Conservation (phyloP, 2,113 vertebrate genomes). For the Neomonachus schauinslandi region DNA sequence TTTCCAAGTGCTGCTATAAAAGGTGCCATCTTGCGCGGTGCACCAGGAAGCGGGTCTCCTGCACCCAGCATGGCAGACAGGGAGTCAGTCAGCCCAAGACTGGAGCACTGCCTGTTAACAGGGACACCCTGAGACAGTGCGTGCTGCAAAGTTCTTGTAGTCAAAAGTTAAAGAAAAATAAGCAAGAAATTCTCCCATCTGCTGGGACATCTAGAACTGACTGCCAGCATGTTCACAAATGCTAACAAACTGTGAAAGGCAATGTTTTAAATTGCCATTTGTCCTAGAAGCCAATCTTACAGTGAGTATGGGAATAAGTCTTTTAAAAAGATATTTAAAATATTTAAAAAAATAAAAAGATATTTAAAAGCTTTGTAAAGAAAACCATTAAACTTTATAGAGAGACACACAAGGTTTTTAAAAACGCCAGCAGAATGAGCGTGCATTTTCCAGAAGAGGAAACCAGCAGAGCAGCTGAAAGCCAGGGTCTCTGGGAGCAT, state of each 20-base stretch:
- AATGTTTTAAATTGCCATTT: not conserved
- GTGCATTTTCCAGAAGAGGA: not conserved
- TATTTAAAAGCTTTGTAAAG: not conserved
- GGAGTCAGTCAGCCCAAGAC: not conserved
- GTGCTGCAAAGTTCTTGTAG: not conserved
- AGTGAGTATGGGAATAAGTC: not conserved
- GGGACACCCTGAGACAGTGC: rapidly evolving
- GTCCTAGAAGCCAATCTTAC: not conserved
- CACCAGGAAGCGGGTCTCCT: too few relatives aligned
- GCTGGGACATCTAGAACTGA: not conserved
- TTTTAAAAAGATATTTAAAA: not conserved
- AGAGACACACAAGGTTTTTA: not conserved
- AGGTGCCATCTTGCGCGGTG: too few relatives aligned
- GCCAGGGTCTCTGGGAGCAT: not conserved
- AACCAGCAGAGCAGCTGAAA: not conserved
- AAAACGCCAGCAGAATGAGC: not conserved
- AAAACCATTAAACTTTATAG: not conserved
- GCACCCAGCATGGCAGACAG: too few relatives aligned
- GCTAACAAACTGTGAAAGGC: not conserved
- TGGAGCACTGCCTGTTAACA: too few relatives aligned
- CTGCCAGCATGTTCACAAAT: not conserved
- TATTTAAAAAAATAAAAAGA: too few relatives aligned
- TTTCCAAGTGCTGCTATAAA: too few relatives aligned
- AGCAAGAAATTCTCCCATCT: not conserved
- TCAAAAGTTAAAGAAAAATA: not conserved